phyloP scores from a whole-genome alignment of 2,113 vertebrate genomes.

The Tetraodon nigroviridis region DNA sequence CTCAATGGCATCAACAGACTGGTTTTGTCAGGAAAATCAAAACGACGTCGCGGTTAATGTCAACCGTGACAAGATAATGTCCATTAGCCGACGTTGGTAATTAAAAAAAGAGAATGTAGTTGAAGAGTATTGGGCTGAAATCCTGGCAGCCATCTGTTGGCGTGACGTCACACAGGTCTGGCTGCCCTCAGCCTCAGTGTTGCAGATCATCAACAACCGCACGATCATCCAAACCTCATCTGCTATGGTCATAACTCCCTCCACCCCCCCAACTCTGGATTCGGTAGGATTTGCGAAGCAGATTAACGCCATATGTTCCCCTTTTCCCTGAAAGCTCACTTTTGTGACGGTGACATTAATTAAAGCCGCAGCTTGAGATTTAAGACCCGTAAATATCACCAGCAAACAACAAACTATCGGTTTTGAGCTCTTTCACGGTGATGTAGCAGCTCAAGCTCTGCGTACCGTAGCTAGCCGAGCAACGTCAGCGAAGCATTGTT shows the following conservation, averaged over 20 bases:
- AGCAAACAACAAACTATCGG: slow-evolving; percentile 25
- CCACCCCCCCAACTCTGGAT: slow-evolving; percentile 39
- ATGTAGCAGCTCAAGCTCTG: slow-evolving; percentile 29
- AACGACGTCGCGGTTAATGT: slow-evolving; percentile 14
- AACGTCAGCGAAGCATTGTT: slow-evolving; percentile 27
- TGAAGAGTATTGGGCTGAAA: slow-evolving; percentile 56
- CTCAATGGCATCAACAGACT: slow-evolving; percentile 12
- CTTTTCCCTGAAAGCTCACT: slow-evolving; percentile 7
- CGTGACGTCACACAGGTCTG: slow-evolving; percentile 55
- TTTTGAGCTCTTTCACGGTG: slow-evolving; percentile 34
- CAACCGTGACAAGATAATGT: neutral
- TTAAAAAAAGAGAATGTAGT: slow-evolving; percentile 18
- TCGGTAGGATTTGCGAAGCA: slow-evolving; percentile 66
- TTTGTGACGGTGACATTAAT: slow-evolving; percentile 48
- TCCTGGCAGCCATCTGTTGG: slow-evolving; percentile 65
- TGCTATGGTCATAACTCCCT: slow-evolving; percentile 54
- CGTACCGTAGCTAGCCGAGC: slow-evolving; percentile 8
- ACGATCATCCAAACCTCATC: slow-evolving; percentile 66
- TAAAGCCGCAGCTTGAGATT: slow-evolving; percentile 49
- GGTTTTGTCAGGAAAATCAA: slow-evolving; percentile 15
- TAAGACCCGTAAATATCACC: slow-evolving; percentile 61
- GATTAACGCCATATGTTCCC: slow-evolving; percentile 62
- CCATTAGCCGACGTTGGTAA: slow-evolving; percentile 13
- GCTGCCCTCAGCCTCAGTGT: slow-evolving; percentile 42
- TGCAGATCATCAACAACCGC: slow-evolving; percentile 42